phyloP scores from a whole-genome alignment of 2,888 invertebrate genomes.

The Sussaba pulchella region DNA sequence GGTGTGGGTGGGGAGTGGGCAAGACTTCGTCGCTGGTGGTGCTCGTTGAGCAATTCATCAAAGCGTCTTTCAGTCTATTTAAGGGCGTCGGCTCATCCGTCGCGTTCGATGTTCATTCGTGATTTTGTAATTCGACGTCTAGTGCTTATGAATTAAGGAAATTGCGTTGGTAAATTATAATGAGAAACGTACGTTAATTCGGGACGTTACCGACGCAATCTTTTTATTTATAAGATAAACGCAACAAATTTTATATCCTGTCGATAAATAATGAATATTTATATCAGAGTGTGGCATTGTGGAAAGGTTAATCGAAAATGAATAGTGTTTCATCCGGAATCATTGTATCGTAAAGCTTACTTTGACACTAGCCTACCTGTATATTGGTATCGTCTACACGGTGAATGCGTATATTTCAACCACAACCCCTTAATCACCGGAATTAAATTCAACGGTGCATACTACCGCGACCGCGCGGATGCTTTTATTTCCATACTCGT shows the following conservation, averaged over 20 bases:
- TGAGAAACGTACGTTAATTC: neutral
- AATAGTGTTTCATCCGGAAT: neutral
- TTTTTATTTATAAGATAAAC: neutral
- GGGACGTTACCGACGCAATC: neutral
- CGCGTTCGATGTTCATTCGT: constrained; percentile 54
- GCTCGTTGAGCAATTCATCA: constrained; percentile 51
- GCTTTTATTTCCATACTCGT: neutral
- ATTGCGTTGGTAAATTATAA: neutral
- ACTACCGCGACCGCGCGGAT: too few relatives aligned
- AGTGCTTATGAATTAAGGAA: constrained; percentile 22
- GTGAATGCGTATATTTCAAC: too few relatives aligned
- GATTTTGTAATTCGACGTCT: constrained; percentile 51
- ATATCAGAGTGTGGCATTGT: too few relatives aligned
- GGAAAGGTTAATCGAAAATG: too few relatives aligned
- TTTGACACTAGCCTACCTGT: neutral
- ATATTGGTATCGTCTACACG: too few relatives aligned
- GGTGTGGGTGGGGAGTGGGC: constrained; percentile 8
- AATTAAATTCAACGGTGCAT: neutral
- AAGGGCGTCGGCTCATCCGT: constrained; percentile 51
- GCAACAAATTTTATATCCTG: neutral
- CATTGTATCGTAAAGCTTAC: neutral
- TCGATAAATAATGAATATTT: too few relatives aligned
- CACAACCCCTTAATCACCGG: too few relatives aligned
- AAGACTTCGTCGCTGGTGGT: constrained; percentile 33
- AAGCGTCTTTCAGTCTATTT: constrained; percentile 47